Base-by-base conservation (phyloP, 2,797 vertebrate genomes). In the Betta splendens region DNA sequence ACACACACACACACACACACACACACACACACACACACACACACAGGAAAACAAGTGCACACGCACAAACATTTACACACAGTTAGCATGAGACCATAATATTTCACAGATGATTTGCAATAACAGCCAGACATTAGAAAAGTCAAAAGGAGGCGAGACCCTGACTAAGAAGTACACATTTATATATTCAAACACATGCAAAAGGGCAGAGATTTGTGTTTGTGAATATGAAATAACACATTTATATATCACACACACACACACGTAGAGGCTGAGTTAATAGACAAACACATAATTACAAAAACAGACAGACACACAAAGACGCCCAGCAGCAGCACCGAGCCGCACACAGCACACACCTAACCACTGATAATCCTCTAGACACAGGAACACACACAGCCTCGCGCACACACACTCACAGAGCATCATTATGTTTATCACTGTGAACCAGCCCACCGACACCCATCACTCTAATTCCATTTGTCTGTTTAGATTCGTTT, bases 401-500 rank as follows among this genome's bases (percentile, higher is more conserved):
- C 59, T 46, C 76, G 71, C 69, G 62, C 77, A 69, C 69, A 72
- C 72, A 86, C 76, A 87, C 79, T 83, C 50, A 85, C 84, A 76
- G 78, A 85, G 82, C 89, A 81, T 90, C 90, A 91, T 91, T 88
- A 88, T 90, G 89, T 91, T 93, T 92, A 93, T 92, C 91, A 91
- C 89, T 86, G 83, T 83, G 84, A 87, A 89, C 88, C 92, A 92
- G 90, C 89, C 89, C 87, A 87, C 87, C 89, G 89, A 91, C 89
- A 92, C 89, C 90, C 90, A 90, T 91, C 90, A 90, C 86, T 92
- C 89, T 92, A 92, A 93, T 93, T 92, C 90, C 87, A 85, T 92
- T 92, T 92, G 89, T 91, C 91, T 92, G 91, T 92, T 93, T 90
- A 91, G 91, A 92, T 92, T 92, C 75, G 86, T 91, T 92, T 92